Conservation (phyloP, 2,888 invertebrate genomes). For the Crossocerus cetratus region DNA sequence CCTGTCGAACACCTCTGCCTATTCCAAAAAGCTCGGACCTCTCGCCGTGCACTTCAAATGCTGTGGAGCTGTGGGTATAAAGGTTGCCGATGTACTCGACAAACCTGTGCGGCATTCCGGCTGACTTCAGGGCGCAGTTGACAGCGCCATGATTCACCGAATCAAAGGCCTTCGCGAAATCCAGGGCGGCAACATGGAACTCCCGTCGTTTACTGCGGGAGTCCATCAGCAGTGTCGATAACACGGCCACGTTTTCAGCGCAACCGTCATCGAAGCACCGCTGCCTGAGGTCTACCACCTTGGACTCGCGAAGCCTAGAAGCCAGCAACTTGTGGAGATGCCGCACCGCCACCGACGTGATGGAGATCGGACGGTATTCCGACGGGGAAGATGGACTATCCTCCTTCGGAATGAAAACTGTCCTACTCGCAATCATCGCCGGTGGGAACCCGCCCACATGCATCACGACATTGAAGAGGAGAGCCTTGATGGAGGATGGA, state of each 20-base stretch:
- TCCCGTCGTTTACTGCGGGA: slow-evolving; percentile 57
- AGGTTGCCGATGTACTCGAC: too few species aligned
- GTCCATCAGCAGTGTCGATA: slow-evolving; percentile 40
- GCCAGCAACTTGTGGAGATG: slow-evolving; percentile 51
- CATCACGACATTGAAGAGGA: too few species aligned
- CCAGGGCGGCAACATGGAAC: slow-evolving; percentile 73
- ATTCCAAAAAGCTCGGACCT: background rate
- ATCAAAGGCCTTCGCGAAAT: slow-evolving; percentile 76
- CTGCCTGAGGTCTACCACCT: slow-evolving; percentile 46
- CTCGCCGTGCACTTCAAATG: background rate
- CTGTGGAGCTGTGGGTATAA: background rate
- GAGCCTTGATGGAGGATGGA: slow-evolving; percentile 9
- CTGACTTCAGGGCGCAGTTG: too few species aligned
- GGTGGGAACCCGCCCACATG: too few species aligned
- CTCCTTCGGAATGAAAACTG: too few species aligned
- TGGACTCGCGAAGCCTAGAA: background rate
- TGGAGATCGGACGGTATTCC: too few species aligned
- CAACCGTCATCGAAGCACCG: slow-evolving; percentile 54
- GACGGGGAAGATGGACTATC: too few species aligned
- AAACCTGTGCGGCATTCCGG: too few species aligned
- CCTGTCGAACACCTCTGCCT: slow-evolving; percentile 41
- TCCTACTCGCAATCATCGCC: too few species aligned
- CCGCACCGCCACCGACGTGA: slow-evolving; percentile 34
- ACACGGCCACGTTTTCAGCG: slow-evolving; percentile 50
- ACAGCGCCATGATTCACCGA: too few species aligned